phyloP scores from a whole-genome alignment of 2,797 vertebrate species.

The Takifugu rubripes region DNA sequence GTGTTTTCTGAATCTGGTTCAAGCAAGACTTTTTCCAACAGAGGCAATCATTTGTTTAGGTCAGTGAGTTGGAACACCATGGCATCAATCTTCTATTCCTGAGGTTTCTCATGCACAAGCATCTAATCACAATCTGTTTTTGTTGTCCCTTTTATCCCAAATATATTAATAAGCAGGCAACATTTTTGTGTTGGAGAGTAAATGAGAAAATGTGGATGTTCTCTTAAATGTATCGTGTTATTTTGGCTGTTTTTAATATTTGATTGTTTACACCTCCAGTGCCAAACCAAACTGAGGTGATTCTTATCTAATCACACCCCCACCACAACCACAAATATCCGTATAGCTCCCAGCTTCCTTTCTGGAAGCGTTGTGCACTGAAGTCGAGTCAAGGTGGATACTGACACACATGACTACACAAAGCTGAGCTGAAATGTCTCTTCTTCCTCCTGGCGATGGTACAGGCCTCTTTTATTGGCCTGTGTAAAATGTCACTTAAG shows the following conservation, averaged over 20 bases:
- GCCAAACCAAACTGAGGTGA: neutral
- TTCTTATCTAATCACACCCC: neutral
- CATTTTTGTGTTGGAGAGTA: neutral
- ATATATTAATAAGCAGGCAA: slow-evolving; percentile 41
- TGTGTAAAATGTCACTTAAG: slow-evolving; percentile 20
- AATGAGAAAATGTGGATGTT: too few relatives aligned
- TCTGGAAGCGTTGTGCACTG: slow-evolving; percentile 39
- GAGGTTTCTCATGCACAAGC: slow-evolving; percentile 20
- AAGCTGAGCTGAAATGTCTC: slow-evolving; percentile 38
- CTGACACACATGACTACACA: slow-evolving; percentile 63
- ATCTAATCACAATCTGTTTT: slow-evolving; percentile 17
- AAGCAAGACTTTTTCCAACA: slow-evolving; percentile 40
- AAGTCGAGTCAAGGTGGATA: slow-evolving; percentile 43
- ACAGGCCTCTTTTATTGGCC: slow-evolving; percentile 19
- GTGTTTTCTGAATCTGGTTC: slow-evolving; percentile 36
- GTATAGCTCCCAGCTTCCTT: slow-evolving; percentile 26
- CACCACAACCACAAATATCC: slow-evolving; percentile 30
- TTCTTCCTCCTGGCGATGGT: slow-evolving; percentile 30
- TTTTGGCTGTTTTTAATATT: neutral
- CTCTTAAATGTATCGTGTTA: too few relatives aligned
- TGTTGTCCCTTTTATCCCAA: slow-evolving; percentile 9
- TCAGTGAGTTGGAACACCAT: slow-evolving; percentile 53
- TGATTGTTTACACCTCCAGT: neutral
- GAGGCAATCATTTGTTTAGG: slow-evolving; percentile 53
- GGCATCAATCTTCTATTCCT: slow-evolving; percentile 36